Conservation (phyloP, 2,797 vertebrate genomes). For the Mareca strepera region DNA sequence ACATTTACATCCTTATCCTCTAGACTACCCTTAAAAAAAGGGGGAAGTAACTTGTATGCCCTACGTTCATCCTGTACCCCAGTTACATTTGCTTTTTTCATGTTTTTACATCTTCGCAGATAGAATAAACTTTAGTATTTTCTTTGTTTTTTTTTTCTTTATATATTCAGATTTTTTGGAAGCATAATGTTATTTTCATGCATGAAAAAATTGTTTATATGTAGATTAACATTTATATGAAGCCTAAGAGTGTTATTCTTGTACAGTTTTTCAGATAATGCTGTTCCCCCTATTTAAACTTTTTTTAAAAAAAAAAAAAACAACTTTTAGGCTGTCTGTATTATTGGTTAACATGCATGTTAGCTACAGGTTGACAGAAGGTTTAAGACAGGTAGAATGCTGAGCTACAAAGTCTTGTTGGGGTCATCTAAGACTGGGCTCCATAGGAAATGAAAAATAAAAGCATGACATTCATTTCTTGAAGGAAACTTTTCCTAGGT, state of each 20-base stretch:
- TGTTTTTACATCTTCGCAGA: not conserved
- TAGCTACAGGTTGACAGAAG: not conserved
- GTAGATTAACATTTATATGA: not conserved
- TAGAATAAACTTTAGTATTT: not conserved
- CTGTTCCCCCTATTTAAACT: no score
- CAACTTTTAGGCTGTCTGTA: not conserved
- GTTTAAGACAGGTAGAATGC: not conserved
- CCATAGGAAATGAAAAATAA: not conserved
- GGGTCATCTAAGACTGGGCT: not conserved
- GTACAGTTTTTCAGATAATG: not conserved
- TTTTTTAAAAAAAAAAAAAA: no score
- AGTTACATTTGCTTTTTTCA: fast-evolving
- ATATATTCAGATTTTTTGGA: not conserved
- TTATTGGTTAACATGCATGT: not conserved
- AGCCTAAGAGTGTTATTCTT: not conserved
- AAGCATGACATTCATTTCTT: not conserved
- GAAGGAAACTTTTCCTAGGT: not conserved
- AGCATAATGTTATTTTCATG: not conserved
- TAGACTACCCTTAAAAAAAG: not conserved
- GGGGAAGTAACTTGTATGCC: not conserved
- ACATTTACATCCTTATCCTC: not conserved
- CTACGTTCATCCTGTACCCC: not conserved
- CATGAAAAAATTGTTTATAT: not conserved
- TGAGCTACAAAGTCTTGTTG: not conserved
- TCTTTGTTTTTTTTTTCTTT: not conserved